phyloP scores from a whole-genome alignment of 2,113 vertebrate species.

The Microcebus lehilahytsara region DNA sequence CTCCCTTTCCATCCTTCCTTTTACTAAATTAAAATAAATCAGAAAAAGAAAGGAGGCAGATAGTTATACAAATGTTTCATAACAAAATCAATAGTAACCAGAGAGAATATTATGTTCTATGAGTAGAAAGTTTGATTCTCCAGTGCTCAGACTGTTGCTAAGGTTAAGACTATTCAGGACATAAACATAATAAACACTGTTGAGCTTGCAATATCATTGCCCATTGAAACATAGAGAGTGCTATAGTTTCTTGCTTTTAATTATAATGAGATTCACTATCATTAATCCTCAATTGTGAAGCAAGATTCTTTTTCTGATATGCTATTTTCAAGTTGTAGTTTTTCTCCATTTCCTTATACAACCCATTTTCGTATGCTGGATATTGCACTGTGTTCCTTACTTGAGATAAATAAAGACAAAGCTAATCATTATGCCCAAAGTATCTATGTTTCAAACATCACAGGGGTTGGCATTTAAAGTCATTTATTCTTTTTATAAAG shows the following conservation, averaged over 20 bases:
- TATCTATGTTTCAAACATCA: not conserved
- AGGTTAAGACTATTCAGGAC: not conserved
- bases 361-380: not conserved
- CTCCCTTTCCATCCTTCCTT: not conserved
- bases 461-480: not conserved
- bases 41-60: not conserved
- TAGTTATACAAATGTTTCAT: not conserved
- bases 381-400: not conserved
- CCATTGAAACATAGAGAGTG: not conserved
- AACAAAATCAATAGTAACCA: not conserved
- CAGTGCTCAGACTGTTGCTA: not conserved
- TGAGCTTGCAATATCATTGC: not conserved
- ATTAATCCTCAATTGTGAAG: not conserved
- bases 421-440: not conserved
- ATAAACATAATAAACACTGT: not conserved
- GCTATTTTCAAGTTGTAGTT: not conserved
- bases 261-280: not conserved
- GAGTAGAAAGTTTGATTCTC: not conserved
- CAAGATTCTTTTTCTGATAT: not conserved
- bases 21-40: constrained; percentile 53
- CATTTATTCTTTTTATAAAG: not conserved
- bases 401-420: not conserved
- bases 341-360: not conserved
- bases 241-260: not conserved
- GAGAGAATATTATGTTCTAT: not conserved